Conservation (phyloP, 1,140 invertebrate genomes). For the Apis cerana region DNA sequence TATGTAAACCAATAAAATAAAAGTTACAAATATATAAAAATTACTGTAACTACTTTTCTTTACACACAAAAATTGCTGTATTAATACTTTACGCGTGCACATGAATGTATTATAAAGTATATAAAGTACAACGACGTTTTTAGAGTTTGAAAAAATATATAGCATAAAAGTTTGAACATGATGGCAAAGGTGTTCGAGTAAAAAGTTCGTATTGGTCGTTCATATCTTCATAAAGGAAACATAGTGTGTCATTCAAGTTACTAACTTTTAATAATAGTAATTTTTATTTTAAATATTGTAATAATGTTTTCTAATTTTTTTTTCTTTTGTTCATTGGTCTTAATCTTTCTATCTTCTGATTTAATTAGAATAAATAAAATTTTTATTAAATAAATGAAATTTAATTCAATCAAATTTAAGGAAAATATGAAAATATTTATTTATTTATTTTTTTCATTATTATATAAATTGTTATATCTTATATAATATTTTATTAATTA, state of each 20-base stretch:
- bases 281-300: not conserved
- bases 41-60: not conserved
- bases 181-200: conserved; percentile 18
- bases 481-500: no score
- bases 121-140: conserved; percentile 9
- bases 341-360: no score
- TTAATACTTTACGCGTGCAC: not conserved
- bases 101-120: not conserved
- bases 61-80: not conserved
- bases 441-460: no score
- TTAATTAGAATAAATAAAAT: no score
- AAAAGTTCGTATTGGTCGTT: conserved; percentile 28
- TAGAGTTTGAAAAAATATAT: conserved; percentile 26
- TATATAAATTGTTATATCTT: no score
- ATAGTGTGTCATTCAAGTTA: not conserved
- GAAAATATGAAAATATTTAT: no score
- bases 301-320: not conserved
- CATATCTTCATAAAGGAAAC: conserved; percentile 19
- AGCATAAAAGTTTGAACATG: conserved; percentile 14
- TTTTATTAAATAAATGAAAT: no score
- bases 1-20: not conserved
- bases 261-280: not conserved
- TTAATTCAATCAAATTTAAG: no score
- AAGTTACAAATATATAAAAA: not conserved
- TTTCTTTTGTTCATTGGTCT: not conserved